A percentile compares a stretch with the other conserved stretches of the same genome.
phyloP scores from a whole-genome alignment of 2,113 vertebrate genomes.

The Stigmatopora nigra region DNA sequence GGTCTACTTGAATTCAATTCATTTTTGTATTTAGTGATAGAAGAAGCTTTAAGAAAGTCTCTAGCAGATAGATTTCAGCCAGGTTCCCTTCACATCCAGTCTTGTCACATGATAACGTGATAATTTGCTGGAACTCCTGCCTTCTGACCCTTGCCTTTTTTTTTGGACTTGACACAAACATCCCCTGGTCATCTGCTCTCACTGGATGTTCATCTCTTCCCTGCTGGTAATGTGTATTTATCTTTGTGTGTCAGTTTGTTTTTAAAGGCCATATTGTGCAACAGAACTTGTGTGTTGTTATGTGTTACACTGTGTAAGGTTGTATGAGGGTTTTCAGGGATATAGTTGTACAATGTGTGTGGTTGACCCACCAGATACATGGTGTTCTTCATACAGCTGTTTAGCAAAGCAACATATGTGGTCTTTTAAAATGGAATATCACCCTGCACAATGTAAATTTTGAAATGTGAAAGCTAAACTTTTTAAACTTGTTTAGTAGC shows the following conservation, averaged over 20 bases:
- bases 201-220: constrained; percentile 15
- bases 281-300: not conserved
- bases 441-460: too few relatives aligned
- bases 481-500: not conserved
- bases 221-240: constrained; percentile 5
- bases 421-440: not conserved
- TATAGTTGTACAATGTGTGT: not conserved
- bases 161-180: constrained; percentile 20
- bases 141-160: constrained; percentile 32
- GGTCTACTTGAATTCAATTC: not conserved
- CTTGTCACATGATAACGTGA: constrained; percentile 23
- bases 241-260: constrained; percentile 3
- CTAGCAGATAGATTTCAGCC: constrained; percentile 2
- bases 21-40: not conserved
- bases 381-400: constrained; percentile 45
- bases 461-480: too few relatives aligned
- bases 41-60: not conserved
- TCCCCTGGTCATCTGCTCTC: constrained; percentile 17
- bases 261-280: not conserved
- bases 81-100: constrained; percentile 13
- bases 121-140: constrained; percentile 28
- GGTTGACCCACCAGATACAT: constrained; percentile 12
- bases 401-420: constrained; percentile 29
- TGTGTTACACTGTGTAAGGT: not conserved
- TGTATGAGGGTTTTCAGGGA: not conserved